Evolutionary conservation across 2,888 invertebrate species (phyloP), one percentile per base, ranked within the genome.

Genomic region (Philereme vetulata): DNA sequence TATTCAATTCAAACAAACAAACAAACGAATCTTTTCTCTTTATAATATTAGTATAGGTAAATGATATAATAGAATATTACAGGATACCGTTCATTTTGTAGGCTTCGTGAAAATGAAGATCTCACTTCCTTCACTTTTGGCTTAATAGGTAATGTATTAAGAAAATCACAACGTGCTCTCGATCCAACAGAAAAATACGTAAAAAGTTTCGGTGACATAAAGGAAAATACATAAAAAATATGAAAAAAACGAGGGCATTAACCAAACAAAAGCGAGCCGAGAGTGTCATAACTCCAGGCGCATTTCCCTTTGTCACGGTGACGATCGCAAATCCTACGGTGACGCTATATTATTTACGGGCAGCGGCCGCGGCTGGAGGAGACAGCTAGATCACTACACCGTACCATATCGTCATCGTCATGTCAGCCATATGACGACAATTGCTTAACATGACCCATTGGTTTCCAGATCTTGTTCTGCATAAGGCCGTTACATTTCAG

Each of bases 251-350:
- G 78, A 74, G 70, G 76, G 76, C 84, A 86, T 85, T 84, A 84
- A 79, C 80, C 84, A 85, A 86, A 88, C 89, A 89, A 90, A 88
- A 85, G 86, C 77, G 80, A 80, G 78, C 82, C 86, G 78, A 81
- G 85, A 81, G 85, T 85, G 89, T 85, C 85, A 85, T 86, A 86
- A 85, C 85, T 85, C 82, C 79, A 76, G 78, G 82, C 81, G 80
- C 82, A 83, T 84, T 84, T 84, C 82, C 85, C 85, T 86, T 88
- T 88, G 87, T 88, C 84, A 84, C 77, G 62, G 79, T 85, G 84
- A 85, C 85, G 80, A 78, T 74, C 81, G 80, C 84, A 84, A 88
- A 88, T 86, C 86, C 85, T 74, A 77, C 77, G 76, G 68, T 81
- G 81, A 78, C 83, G 78, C 79, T 76, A 76, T 80, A 85, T 84